Conservation (phyloP, 2,888 invertebrate species). For the Nudaria mundana region DNA sequence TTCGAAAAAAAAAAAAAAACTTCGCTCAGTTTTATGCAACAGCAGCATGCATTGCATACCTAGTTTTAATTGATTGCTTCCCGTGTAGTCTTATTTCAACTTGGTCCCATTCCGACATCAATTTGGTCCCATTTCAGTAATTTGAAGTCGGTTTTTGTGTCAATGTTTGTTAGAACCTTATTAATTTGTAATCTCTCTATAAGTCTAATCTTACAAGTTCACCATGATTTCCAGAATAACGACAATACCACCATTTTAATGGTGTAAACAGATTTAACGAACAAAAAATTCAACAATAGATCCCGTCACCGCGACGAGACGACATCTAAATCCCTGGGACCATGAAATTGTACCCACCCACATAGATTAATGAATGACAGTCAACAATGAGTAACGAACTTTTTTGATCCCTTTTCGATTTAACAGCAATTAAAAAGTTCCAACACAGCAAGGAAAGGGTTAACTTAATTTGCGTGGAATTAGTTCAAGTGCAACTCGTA, state of each 20-base stretch:
- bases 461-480: slow-evolving; percentile 72
- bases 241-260: neutral
- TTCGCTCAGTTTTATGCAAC: too few relatives aligned
- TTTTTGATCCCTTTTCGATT: slow-evolving; percentile 71
- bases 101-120: too few relatives aligned
- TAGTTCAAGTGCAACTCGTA: slow-evolving; percentile 39
- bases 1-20: too few relatives aligned
- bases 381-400: slow-evolving; percentile 52
- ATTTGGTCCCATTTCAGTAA: too few relatives aligned
- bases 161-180: too few relatives aligned
- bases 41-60: too few relatives aligned
- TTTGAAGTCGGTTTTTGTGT: too few relatives aligned
- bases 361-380: slow-evolving; percentile 73
- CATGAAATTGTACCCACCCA: slow-evolving; percentile 64
- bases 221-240: neutral
- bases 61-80: too few relatives aligned
- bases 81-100: too few relatives aligned
- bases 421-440: slow-evolving; percentile 79
- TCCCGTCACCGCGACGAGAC: slow-evolving; percentile 3
- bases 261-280: neutral
- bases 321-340: slow-evolving; percentile 32
- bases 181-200: too few relatives aligned
- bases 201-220: too few relatives aligned
- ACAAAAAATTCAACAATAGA: slow-evolving; percentile 2
- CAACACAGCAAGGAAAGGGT: slow-evolving; percentile 61